These are phyloP conservation scores for Bhutanitis thaidina DNA, from an alignment of 2,888 invertebrate species.

Conservation along the genomic window DNA sequence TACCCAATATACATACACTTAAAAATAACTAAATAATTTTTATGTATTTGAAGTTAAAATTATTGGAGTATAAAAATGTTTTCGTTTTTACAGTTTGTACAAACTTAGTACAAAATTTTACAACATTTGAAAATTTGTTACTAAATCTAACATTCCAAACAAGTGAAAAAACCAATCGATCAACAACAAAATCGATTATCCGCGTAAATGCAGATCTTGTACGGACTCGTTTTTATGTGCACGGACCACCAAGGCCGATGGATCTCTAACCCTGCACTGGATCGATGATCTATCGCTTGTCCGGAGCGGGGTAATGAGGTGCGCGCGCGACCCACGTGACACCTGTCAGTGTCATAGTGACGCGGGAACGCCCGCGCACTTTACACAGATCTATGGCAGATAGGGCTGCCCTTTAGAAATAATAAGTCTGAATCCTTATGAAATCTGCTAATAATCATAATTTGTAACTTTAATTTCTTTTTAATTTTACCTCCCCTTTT, in stretches of 20 bases:
- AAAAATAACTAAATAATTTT: too few relatives aligned
- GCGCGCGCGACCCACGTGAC: constrained; percentile 65
- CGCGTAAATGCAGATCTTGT: constrained; percentile 56
- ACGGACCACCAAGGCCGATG: constrained; percentile 61
- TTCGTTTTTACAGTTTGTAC: too few relatives aligned
- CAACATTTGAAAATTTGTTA: too few relatives aligned
- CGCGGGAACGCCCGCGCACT: constrained; percentile 64
- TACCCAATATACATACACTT: too few relatives aligned
- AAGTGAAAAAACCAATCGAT: constrained; percentile 31
- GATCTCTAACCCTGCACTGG: constrained; percentile 70
- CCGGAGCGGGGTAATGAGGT: constrained; percentile 43
- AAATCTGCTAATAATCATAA: too few relatives aligned
- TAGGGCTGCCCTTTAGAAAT: constrained; percentile 17
- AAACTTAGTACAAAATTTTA: too few relatives aligned
- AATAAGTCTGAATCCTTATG: too few relatives aligned
- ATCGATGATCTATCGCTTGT: constrained; percentile 67
- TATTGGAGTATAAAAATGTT: too few relatives aligned
- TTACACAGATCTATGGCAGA: constrained; percentile 46
- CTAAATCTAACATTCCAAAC: constrained; percentile 22
- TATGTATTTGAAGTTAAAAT: too few relatives aligned
- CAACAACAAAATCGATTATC: constrained; percentile 46
- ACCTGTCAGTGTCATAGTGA: constrained; percentile 73
- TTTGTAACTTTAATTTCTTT: too few relatives aligned
- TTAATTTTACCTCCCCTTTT: too few relatives aligned
- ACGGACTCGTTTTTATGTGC: constrained; percentile 35